A percentile compares a stretch with the other conserved stretches of the same genome.
Evolutionary conservation across 2,113 vertebrate species (phyloP).

Genomic region (Bufo gargarizans): DNA sequence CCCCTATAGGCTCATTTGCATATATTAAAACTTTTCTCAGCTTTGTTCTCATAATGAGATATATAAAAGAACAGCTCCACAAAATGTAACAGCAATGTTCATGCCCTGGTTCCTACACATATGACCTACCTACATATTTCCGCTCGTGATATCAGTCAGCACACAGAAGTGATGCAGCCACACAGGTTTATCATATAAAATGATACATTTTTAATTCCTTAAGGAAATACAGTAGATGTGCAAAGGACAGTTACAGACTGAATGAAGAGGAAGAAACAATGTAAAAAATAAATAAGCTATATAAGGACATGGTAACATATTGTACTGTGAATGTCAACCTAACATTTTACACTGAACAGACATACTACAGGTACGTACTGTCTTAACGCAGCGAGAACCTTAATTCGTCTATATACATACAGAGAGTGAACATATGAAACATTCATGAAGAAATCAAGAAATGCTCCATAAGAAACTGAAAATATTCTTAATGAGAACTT

Average conservation of each 20-base stretch:
- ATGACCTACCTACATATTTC: too few relatives aligned
- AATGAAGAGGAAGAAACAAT: constrained; percentile 24
- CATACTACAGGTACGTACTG: not conserved
- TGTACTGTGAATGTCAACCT: constrained; percentile 27
- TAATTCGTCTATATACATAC: constrained; percentile 28
- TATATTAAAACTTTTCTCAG: too few relatives aligned
- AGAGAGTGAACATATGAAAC: not conserved
- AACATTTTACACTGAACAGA: constrained; percentile 44
- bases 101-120: too few relatives aligned
- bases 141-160: not conserved
- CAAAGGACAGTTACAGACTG: constrained; percentile 54
- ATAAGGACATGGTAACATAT: constrained; percentile 27
- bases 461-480: not conserved
- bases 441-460: not conserved
- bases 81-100: too few relatives aligned
- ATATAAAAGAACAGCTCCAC: too few relatives aligned
- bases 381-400: not conserved
- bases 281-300: constrained; percentile 57
- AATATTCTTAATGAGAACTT: too few relatives aligned
- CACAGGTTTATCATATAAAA: constrained; percentile 24
- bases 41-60: too few relatives aligned
- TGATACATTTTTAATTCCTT: constrained; percentile 55
- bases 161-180: not conserved
- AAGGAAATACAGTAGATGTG: constrained; percentile 59
- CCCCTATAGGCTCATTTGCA: too few relatives aligned